These are phyloP conservation scores for Apamea anceps DNA, from an alignment of 2,888 invertebrate species.

Conservation along the genomic window DNA sequence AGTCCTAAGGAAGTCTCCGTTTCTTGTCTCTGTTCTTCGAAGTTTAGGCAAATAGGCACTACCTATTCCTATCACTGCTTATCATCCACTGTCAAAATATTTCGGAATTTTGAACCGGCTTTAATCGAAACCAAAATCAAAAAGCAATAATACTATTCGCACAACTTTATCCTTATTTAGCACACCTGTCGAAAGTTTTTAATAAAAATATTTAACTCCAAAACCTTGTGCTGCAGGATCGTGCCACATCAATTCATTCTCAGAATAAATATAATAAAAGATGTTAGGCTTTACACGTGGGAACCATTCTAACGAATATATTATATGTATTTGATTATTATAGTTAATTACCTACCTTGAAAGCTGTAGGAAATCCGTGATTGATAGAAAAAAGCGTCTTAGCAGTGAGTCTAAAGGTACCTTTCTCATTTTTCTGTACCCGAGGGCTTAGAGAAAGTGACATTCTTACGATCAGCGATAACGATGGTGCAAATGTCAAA, in stretches of 20 bases:
- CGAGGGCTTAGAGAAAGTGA: neutral
- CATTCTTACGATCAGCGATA: neutral
- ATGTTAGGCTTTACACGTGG: conserved; percentile 38
- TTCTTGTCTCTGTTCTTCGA: no score
- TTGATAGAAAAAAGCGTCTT: neutral
- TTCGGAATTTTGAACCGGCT: neutral
- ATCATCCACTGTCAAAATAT: conserved; percentile 1
- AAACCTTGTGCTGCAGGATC: conserved; percentile 9
- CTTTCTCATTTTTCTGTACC: neutral
- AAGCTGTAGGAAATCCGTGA: neutral
- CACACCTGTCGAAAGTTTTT: conserved; percentile 10
- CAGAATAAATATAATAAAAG: conserved; percentile 17
- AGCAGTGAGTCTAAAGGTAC: neutral
- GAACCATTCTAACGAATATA: conserved; percentile 29
- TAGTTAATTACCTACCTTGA: conserved; percentile 18
- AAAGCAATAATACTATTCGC: conserved; percentile 8
- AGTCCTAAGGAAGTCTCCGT: no score
- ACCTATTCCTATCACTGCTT: no score
- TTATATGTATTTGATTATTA: conserved; percentile 23
- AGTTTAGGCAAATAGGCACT: no score
- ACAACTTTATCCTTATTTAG: conserved; percentile 13
- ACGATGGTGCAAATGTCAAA: neutral
- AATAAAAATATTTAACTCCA: conserved; percentile 15
- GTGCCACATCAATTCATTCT: conserved; percentile 51
- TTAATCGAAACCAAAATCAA: neutral